A percentile compares a stretch with the other conserved stretches of the same genome.
These are phyloP conservation scores for Drosophila sordidula DNA, from an alignment of 2,888 invertebrate species.

Conservation along the genomic window DNA sequence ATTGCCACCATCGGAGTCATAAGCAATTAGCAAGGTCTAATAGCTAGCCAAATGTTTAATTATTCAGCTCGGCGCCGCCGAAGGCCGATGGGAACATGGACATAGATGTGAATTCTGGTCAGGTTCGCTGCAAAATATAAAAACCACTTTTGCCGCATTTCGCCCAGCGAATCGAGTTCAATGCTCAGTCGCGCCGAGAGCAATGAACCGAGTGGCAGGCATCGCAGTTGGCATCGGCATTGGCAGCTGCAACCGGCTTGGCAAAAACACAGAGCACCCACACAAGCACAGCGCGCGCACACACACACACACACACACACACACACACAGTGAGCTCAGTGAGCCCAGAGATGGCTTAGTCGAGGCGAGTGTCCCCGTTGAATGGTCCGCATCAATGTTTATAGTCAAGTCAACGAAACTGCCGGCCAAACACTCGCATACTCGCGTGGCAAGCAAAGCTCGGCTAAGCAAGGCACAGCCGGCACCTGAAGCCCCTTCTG, in stretches of 20 bases:
- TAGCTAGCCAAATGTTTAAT: conserved; percentile 43
- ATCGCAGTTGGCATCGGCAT: conserved; percentile 27
- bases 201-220: conserved; percentile 51
- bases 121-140: conserved; percentile 23
- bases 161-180: conserved; percentile 55
- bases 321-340: conserved; percentile 2
- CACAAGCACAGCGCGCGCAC: conserved; percentile 1
- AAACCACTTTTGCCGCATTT: conserved; percentile 49
- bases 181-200: conserved; percentile 54
- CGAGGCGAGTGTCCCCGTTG: conserved; percentile 43
- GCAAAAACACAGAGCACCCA: conserved; percentile 20
- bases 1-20: background rate
- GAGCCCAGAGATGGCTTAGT: conserved; percentile 20
- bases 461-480: conserved; percentile 19
- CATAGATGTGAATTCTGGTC: conserved; percentile 12
- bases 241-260: conserved; percentile 11
- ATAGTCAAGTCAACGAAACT: conserved; percentile 51
- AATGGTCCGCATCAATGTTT: conserved; percentile 58
- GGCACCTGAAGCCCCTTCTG: background rate
- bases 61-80: conserved; percentile 30
- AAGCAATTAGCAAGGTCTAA: conserved; percentile 30
- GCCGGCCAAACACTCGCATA: conserved; percentile 33
- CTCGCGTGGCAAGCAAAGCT: conserved; percentile 15
- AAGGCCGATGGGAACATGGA: background rate
- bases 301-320: background rate